Base-by-base conservation (phyloP, 2,113 vertebrate genomes). In the Oncorhynchus clarkii region DNA sequence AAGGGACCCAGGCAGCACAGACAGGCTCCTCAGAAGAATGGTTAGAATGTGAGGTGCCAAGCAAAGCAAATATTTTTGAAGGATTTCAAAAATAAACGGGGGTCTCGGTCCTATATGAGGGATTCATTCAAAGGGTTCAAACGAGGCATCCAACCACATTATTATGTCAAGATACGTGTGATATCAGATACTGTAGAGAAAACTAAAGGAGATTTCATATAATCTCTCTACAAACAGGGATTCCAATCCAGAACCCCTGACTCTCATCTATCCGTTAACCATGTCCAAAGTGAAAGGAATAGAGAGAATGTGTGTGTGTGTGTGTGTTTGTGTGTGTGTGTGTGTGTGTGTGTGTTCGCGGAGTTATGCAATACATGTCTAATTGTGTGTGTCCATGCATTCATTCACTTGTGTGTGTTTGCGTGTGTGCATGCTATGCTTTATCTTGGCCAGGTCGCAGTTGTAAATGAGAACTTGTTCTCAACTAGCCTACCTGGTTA, bases 51-150 rank as follows among this genome's bases (percentile, higher is more conserved):
- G 72, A 82, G 70, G 73, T 82, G 72, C 70, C 70, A 80, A 77
- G n/a, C 22, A 67, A 80, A 81, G 74, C 45, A 67, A 77, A 45
- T 67, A 78, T 71, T 84, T 85, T 71, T 74, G 34, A 45, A 67
- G 76, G 70, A 68, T 79, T 77, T 76, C 34, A 72, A 73, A 83
- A 84, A 86, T 81, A 86, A 90, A 88, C 80, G 64, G 6, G 12
- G 34, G 54, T 72, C 8, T 59, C n/a, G 45, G 66, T 78, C 76
- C 48, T 71, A 31, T 45, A 7, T 75, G 54, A 71, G 22, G 51
- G 70, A 77, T 84, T 80, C 59, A 69, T 73, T 9, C 70, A 84
- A 64, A 72, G 57, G 39, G 73, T 77, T 72, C 31, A 49, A 59
- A 22, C 22, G 3, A 31, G 26, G 69, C 49, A 18, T 18, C 51